Evolutionary conservation across 1,140 invertebrate species (phyloP).

Genomic region (Patella vulgata): DNA sequence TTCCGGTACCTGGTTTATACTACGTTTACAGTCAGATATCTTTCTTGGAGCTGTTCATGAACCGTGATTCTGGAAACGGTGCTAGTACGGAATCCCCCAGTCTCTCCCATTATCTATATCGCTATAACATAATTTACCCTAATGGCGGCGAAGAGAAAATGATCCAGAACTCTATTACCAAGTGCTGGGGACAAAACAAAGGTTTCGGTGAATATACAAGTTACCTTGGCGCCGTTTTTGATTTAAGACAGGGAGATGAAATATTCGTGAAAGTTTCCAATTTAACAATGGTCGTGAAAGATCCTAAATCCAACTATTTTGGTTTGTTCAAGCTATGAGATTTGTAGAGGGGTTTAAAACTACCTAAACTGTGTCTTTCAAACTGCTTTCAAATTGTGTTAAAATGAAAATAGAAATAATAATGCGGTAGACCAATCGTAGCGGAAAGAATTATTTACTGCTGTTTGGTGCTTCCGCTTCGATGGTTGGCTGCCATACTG

Average conservation of each 20-base stretch:
- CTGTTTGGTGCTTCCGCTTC: not conserved
- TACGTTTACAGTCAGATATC: constrained; percentile 59
- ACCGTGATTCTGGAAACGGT: constrained; percentile 16
- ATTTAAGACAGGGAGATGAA: constrained; percentile 54
- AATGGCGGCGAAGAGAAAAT: constrained; percentile 56
- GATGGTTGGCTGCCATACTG: no score
- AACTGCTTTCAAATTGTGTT: not conserved
- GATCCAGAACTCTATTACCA: constrained; percentile 58
- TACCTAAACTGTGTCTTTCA: constrained; percentile 2
- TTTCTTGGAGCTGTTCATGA: constrained; percentile 49
- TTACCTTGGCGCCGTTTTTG: constrained; percentile 56
- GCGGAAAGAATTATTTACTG: not conserved
- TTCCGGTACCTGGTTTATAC: constrained; percentile 52
- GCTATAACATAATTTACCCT: constrained; percentile 59
- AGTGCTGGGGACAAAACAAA: constrained; percentile 54
- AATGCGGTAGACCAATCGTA: not conserved
- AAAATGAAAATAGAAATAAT: not conserved
- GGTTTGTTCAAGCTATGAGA: constrained; percentile 50
- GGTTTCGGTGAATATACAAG: constrained; percentile 58
- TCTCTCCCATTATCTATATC: constrained; percentile 57
- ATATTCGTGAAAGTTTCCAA: constrained; percentile 61
- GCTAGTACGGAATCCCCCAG: constrained; percentile 30
- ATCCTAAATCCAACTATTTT: constrained; percentile 58
- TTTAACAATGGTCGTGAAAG: constrained; percentile 45
- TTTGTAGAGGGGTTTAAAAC: not conserved